phyloP scores from a whole-genome alignment of 2,113 vertebrate genomes.

The Rhinoderma darwinii region DNA sequence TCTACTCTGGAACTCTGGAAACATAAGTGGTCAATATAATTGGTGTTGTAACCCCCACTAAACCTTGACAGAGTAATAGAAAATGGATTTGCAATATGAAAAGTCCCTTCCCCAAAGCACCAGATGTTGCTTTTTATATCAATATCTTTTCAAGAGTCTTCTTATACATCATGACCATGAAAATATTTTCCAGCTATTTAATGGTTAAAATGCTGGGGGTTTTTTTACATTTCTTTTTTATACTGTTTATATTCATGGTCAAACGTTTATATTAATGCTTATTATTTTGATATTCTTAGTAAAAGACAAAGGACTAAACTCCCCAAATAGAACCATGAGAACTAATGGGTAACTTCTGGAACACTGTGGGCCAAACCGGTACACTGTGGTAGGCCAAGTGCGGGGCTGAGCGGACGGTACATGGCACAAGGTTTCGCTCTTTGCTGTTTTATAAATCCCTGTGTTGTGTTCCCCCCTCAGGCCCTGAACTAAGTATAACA shows the following conservation, averaged over 20 bases:
- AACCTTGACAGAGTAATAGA: not conserved
- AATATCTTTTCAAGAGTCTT: not conserved
- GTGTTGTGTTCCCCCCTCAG: too few species aligned
- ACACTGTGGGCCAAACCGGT: not conserved
- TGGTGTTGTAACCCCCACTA: not conserved
- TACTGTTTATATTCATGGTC: not conserved
- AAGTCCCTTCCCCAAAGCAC: not conserved
- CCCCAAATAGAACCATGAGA: not conserved
- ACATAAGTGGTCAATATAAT: not conserved
- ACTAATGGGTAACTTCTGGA: not conserved
- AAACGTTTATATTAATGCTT: not conserved
- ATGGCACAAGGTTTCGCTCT: too few species aligned
- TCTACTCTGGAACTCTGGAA: not conserved
- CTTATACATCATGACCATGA: not conserved
- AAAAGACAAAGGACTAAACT: not conserved
- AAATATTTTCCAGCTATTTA: not conserved
- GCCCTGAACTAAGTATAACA: too few species aligned
- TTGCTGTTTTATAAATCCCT: too few species aligned
- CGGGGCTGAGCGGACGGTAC: too few species aligned
- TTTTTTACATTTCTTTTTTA: not conserved
- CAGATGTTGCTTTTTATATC: not conserved
- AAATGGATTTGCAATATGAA: not conserved
- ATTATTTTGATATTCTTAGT: not conserved
- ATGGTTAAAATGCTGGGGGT: not conserved
- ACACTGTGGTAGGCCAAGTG: too few species aligned